Conservation (phyloP, 1,140 invertebrate genomes). For the Drosophila nannoptera region DNA sequence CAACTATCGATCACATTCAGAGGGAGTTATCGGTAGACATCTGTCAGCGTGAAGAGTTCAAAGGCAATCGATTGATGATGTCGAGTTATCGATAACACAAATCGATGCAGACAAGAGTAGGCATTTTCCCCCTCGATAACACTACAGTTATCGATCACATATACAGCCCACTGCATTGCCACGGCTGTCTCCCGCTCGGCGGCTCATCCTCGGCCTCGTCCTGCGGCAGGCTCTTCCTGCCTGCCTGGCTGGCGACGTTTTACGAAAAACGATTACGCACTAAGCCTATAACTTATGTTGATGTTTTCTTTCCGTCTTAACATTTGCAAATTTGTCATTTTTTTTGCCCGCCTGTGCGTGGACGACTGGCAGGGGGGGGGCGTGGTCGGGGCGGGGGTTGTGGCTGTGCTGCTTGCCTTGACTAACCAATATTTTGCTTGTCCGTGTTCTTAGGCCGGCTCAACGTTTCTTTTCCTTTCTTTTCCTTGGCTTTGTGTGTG, state of each 20-base stretch:
- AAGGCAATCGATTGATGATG: too few relatives aligned
- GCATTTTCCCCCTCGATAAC: too few relatives aligned
- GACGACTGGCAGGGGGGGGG: too few relatives aligned
- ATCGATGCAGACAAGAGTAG: too few relatives aligned
- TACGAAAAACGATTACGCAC: conserved; percentile 76
- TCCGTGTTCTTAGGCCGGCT: conserved; percentile 55
- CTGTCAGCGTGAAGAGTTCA: too few relatives aligned
- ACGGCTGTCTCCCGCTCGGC: too few relatives aligned
- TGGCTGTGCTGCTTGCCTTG: conserved; percentile 37
- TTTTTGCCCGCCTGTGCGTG: conserved; percentile 20
- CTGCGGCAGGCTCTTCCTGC: conserved; percentile 17
- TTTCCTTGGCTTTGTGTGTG: conserved; percentile 23
- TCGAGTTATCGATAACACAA: too few relatives aligned
- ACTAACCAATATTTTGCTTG: conserved; percentile 71
- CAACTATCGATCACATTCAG: too few relatives aligned
- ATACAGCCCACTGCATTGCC: too few relatives aligned
- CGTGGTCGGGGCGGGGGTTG: background rate
- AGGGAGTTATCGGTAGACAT: too few relatives aligned
- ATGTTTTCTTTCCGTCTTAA: conserved; percentile 77
- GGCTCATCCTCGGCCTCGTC: conserved; percentile 1
- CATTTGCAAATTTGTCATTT: conserved; percentile 78
- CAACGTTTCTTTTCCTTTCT: conserved; percentile 38
- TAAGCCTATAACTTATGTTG: conserved; percentile 77
- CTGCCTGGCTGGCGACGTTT: conserved; percentile 44
- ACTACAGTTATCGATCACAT: too few relatives aligned